Conservation (phyloP, 2,888 invertebrate species). For the Lissonota sp. region DNA sequence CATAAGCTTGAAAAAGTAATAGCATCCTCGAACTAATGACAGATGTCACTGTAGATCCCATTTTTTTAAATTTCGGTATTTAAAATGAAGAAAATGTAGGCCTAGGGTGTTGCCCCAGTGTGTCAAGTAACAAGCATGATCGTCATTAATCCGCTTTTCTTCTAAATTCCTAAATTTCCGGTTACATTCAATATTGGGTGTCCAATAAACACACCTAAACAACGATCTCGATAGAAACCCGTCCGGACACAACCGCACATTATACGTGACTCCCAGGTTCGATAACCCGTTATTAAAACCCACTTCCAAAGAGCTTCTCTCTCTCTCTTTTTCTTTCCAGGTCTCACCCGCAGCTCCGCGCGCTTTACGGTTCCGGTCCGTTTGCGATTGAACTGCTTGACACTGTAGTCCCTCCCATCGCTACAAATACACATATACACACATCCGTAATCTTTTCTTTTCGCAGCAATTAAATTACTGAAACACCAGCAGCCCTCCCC, state of each 20-base stretch:
- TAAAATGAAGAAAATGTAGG: too few species aligned
- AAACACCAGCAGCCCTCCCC: too few species aligned
- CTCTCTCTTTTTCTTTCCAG: slow-evolving; percentile 8
- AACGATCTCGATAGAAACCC: slow-evolving; percentile 1
- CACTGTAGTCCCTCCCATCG: slow-evolving; percentile 36
- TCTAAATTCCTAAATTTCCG: too few species aligned
- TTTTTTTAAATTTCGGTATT: too few species aligned
- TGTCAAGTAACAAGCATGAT: too few species aligned
- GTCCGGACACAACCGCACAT: background rate
- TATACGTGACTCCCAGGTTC: slow-evolving; percentile 42
- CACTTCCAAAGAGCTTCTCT: slow-evolving; percentile 52
- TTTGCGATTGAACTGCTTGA: slow-evolving; percentile 60
- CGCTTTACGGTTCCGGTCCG: slow-evolving; percentile 60
- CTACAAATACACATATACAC: background rate
- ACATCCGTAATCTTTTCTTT: background rate
- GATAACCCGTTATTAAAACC: slow-evolving; percentile 64
- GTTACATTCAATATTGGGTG: too few species aligned
- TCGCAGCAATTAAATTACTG: too few species aligned
- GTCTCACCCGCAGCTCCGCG: slow-evolving; percentile 24
- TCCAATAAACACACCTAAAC: background rate
- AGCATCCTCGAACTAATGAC: too few species aligned
- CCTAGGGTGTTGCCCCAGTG: too few species aligned
- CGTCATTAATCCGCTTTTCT: too few species aligned
- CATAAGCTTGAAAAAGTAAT: too few species aligned
- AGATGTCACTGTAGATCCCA: too few species aligned